phyloP scores from a whole-genome alignment of 2,113 vertebrate species.

The Oreochromis spilurus region DNA sequence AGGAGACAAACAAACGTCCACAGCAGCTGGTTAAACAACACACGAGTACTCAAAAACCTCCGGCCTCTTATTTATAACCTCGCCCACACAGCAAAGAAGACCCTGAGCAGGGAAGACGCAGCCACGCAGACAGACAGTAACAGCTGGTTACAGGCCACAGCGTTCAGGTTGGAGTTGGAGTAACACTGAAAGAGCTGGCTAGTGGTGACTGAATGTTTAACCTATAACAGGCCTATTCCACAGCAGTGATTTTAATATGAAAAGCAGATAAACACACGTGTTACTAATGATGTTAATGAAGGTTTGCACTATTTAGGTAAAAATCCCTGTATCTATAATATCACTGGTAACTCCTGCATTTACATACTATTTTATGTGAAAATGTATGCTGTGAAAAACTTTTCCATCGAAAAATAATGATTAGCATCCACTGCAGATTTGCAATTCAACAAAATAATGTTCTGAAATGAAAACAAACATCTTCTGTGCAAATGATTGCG shows the following conservation, averaged over 20 bases:
- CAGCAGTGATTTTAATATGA: neutral
- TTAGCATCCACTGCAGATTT: neutral
- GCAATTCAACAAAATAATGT: neutral
- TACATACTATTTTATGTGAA: neutral
- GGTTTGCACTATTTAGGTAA: neutral
- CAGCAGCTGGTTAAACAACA: slow-evolving; percentile 68
- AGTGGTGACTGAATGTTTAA: neutral
- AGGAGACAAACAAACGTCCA: slow-evolving; percentile 44
- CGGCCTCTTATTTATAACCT: slow-evolving; percentile 68
- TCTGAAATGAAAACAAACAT: neutral
- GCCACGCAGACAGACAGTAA: slow-evolving; percentile 49
- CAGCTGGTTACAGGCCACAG: slow-evolving; percentile 50
- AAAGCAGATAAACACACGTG: neutral
- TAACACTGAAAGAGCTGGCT: neutral
- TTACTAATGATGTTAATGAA: neutral
- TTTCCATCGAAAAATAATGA: accelerated
- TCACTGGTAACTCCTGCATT: neutral
- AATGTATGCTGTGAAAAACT: neutral
- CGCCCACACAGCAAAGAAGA: slow-evolving; percentile 39
- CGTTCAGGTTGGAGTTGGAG: slow-evolving; percentile 3
- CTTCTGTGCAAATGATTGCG: neutral
- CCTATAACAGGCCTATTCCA: neutral
- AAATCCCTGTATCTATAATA: neutral
- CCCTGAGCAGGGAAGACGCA: slow-evolving; percentile 23
- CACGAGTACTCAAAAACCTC: slow-evolving; percentile 30